Percentiles rank a stretch among this genome's conserved stretches.
phyloP scores from a whole-genome alignment of 2,113 vertebrate species.

The Chloropsis cyanopogon region DNA sequence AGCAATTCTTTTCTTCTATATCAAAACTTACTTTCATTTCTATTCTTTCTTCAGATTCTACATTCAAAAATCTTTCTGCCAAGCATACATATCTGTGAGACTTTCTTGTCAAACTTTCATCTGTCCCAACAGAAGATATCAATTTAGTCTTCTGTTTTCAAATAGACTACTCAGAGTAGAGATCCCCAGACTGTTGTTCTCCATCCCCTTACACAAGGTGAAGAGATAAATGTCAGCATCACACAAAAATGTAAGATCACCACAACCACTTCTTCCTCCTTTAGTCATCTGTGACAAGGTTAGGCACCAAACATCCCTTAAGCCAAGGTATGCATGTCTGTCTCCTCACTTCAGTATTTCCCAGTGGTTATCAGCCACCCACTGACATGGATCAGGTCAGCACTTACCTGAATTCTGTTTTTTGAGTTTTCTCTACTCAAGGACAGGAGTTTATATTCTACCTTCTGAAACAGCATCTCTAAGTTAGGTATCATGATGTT shows the following conservation, averaged over 20 bases:
- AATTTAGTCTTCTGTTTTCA: background rate
- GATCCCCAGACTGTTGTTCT: background rate
- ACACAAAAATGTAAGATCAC: background rate
- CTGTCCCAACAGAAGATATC: background rate
- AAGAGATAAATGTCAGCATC: background rate
- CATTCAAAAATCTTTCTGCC: no score
- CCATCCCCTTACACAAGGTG: background rate
- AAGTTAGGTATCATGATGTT: background rate
- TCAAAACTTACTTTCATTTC: no score
- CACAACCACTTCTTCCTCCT: background rate
- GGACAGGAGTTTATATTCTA: background rate
- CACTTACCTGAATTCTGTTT: background rate
- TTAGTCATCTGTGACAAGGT: background rate
- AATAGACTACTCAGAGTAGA: background rate
- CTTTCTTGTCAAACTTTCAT: no score
- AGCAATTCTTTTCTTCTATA: no score
- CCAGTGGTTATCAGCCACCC: background rate
- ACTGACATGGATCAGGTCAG: background rate
- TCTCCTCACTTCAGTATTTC: background rate
- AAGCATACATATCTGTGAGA: no score
- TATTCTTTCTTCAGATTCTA: no score
- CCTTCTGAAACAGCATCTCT: background rate
- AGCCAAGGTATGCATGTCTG: background rate
- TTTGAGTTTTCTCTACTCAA: background rate
- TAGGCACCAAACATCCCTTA: background rate